Base-by-base conservation (phyloP, 2,113 vertebrate genomes). In the Zeus faber region DNA sequence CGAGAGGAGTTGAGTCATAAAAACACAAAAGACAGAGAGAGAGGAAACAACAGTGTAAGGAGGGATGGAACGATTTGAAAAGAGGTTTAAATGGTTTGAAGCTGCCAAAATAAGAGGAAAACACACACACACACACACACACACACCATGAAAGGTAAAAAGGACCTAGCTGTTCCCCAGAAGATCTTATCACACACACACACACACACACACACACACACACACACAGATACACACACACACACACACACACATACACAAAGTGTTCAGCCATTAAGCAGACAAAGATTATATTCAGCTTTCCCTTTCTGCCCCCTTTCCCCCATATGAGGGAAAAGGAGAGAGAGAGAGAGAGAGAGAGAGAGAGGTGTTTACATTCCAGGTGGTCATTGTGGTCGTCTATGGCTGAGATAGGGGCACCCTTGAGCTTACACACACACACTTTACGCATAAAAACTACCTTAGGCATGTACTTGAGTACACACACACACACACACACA, bases 291-390 rank as follows among this genome's bases (percentile, higher is more conserved):
- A 11, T 13, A 14, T 37, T n/a, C 35, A 39, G 35, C 35, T 39
- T 39, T 39, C 35, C 11, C 35, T 39, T 39, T 8, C 35, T 39
- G 11, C 11, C 11, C 35, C 35, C 14, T n/a, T 14, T 39, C 5
- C 35, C 11, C 35, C 10, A 44, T 10, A 25, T 10, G 44, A 6
- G 21, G 20, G 18, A 47, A 43, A 40, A 22, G 27, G 6, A 51
- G 5, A 54, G 24, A 6, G 9, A 52, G 2, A 44, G 49, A n/a
- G 33, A 22, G 6, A 24, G 18, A 35, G 16, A 9, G 20, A 3
- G 52, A 27, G 33, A 39, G 31, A 49, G 0, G 14, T 58, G 49
- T 63, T 70, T 49, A 27, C 45, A 63, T 52, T 58, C 11, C 25
- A 33, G 54, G 22, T 51, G 31, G 27, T 4, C 14, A n/a, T 13